A percentile compares a stretch with the other conserved stretches of the same genome.
Evolutionary conservation across 2,113 vertebrate species (phyloP).

Genomic region (Ursus arctos): DNA sequence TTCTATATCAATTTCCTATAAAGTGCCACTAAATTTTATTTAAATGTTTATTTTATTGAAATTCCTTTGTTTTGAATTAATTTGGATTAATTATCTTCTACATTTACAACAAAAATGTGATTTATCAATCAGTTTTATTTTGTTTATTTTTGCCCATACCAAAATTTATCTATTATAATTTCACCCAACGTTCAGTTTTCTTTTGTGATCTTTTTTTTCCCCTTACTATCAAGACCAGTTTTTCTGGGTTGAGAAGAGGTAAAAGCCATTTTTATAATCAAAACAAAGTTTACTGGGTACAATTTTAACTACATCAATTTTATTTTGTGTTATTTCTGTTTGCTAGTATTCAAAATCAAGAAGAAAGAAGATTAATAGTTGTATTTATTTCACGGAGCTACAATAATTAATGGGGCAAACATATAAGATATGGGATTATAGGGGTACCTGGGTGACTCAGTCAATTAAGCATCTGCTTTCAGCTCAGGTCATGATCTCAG

Average conservation of each 20-base stretch:
- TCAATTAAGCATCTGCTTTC: too few relatives aligned
- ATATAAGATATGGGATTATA: background rate
- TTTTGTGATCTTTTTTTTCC: background rate
- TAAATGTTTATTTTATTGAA: background rate
- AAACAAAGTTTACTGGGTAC: background rate
- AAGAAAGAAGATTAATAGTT: slow-evolving; percentile 9
- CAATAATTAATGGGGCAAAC: background rate
- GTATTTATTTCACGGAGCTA: slow-evolving; percentile 17
- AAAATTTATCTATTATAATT: slow-evolving; percentile 14
- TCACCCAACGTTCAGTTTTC: background rate
- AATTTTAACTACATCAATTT: background rate
- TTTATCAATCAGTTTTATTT: slow-evolving; percentile 8
- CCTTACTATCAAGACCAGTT: background rate
- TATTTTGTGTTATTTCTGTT: slow-evolving; percentile 29
- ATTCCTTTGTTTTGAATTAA: slow-evolving; percentile 42
- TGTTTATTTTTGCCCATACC: background rate
- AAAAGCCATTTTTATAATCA: slow-evolving; percentile 1
- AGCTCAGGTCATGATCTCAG: too few relatives aligned
- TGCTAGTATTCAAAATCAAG: slow-evolving; percentile 43
- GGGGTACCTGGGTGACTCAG: too few relatives aligned
- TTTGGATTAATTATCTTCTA: slow-evolving; percentile 9
- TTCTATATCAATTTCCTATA: slow-evolving; percentile 3
- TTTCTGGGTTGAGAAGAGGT: slow-evolving; percentile 14
- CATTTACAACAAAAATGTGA: slow-evolving; percentile 8
- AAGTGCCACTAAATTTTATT: background rate